phyloP scores from a whole-genome alignment of 2,888 invertebrate genomes.

The Sinohyriopsis cumingii region DNA sequence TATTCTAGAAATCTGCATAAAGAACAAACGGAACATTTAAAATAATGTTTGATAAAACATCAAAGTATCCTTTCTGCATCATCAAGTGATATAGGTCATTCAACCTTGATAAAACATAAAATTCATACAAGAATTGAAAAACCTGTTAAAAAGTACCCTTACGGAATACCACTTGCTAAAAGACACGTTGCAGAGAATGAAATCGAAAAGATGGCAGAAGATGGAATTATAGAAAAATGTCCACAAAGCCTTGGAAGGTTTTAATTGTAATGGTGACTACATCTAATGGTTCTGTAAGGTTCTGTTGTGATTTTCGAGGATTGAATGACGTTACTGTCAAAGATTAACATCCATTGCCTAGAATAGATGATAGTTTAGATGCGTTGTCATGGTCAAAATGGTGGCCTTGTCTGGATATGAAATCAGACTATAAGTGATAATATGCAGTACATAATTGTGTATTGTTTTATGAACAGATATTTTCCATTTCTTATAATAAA shows the following conservation, averaged over 20 bases:
- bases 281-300: conserved; percentile 26
- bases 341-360: conserved; percentile 28
- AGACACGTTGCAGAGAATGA: conserved; percentile 18
- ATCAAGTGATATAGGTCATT: conserved; percentile 15
- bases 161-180: conserved; percentile 24
- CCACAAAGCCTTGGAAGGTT: conserved; percentile 19
- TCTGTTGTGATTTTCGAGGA: conserved; percentile 23
- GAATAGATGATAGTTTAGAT: conserved; percentile 25
- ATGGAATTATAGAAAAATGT: conserved; percentile 26
- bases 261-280: conserved; percentile 22
- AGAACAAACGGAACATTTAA: conserved; percentile 1
- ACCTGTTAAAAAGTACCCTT: conserved; percentile 19
- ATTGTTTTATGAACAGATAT: too few relatives aligned
- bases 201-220: conserved; percentile 17
- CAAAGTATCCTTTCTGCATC: conserved; percentile 14
- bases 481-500: too few relatives aligned
- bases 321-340: conserved; percentile 20
- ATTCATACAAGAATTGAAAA: conserved; percentile 17
- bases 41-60: conserved; percentile 7
- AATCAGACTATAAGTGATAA: conserved; percentile 16
- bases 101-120: conserved; percentile 14
- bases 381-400: conserved; percentile 23
- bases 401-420: conserved; percentile 22
- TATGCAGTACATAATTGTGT: too few relatives aligned
- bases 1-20: background rate